phyloP scores from a whole-genome alignment of 1,140 invertebrate genomes.

The Anagrus nilaparvatae region DNA sequence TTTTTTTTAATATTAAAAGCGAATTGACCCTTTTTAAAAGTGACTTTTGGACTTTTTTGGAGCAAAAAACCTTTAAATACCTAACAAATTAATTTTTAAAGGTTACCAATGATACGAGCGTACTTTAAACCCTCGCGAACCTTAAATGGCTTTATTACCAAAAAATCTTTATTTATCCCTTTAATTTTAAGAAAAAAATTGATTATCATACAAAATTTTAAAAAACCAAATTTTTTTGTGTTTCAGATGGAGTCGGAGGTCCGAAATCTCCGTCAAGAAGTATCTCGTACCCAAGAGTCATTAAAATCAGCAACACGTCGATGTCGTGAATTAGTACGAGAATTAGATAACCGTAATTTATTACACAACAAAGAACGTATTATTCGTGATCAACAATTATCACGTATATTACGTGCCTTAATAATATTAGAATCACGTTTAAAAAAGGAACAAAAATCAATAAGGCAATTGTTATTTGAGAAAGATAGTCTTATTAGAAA shows the following conservation, averaged over 20 bases:
- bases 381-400: slow-evolving; percentile 55
- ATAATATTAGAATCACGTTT: slow-evolving; percentile 60
- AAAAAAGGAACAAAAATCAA: slow-evolving; percentile 62
- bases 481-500: slow-evolving; percentile 60
- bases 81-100: too few relatives aligned
- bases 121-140: too few relatives aligned
- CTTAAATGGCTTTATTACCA: neutral
- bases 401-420: slow-evolving; percentile 55
- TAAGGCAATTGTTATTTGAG: slow-evolving; percentile 54
- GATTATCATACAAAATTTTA: neutral
- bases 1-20: too few relatives aligned
- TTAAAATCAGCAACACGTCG: slow-evolving; percentile 41
- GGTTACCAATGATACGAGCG: too few relatives aligned
- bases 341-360: slow-evolving; percentile 50
- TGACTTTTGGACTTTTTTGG: too few relatives aligned
- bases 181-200: neutral
- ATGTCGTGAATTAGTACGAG: slow-evolving; percentile 47
- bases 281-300: slow-evolving; percentile 36
- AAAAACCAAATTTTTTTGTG: neutral
- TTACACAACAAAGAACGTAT: slow-evolving; percentile 48
- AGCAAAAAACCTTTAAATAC: too few relatives aligned
- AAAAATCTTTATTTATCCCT: neutral
- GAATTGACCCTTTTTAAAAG: too few relatives aligned
- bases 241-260: slow-evolving; percentile 57
- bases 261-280: slow-evolving; percentile 52